Conservation (phyloP, 2,797 vertebrate genomes). For the Synanceia verrucosa region DNA sequence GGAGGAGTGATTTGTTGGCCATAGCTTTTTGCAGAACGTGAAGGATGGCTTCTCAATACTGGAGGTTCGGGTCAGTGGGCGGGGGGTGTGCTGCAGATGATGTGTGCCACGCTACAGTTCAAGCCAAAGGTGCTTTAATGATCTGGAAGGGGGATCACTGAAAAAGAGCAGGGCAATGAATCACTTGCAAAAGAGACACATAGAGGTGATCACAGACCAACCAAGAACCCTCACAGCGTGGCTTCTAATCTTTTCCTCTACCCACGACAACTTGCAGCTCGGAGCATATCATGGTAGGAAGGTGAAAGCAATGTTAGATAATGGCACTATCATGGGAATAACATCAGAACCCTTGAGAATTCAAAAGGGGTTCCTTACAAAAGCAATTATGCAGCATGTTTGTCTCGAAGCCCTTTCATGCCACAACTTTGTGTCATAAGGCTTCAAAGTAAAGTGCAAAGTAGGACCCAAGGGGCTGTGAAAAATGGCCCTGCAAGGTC, state of each 20-base stretch:
- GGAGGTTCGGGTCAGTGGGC: constrained; percentile 39
- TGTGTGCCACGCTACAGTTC: constrained; percentile 34
- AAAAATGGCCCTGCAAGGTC: constrained; percentile 41
- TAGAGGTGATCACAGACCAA: constrained; percentile 37
- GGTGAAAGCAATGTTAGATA: constrained; percentile 68
- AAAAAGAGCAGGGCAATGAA: constrained; percentile 46
- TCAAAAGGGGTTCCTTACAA: constrained; percentile 49
- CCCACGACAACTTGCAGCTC: constrained; percentile 40
- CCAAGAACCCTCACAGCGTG: constrained; percentile 1
- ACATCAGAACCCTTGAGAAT: constrained; percentile 57
- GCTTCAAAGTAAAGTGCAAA: constrained; percentile 49
- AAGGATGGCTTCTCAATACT: constrained; percentile 62
- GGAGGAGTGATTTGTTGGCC: constrained; percentile 68
- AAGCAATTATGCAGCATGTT: constrained; percentile 57
- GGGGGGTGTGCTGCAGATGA: constrained; percentile 17
- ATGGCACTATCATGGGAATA: constrained; percentile 57
- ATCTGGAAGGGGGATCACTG: constrained; percentile 50
- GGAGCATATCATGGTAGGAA: constrained; percentile 40
- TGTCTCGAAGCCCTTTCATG: constrained; percentile 44
- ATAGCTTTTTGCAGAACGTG: constrained; percentile 50
- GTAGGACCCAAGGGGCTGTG: constrained; percentile 41
- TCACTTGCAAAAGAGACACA: constrained; percentile 53
- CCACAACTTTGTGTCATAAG: constrained; percentile 41
- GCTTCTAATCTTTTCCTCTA: constrained; percentile 47
- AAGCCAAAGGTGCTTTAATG: constrained; percentile 62